These are phyloP conservation scores for Otocyon megalotis DNA, from an alignment of 2,113 vertebrate genomes.

Conservation along the genomic window DNA sequence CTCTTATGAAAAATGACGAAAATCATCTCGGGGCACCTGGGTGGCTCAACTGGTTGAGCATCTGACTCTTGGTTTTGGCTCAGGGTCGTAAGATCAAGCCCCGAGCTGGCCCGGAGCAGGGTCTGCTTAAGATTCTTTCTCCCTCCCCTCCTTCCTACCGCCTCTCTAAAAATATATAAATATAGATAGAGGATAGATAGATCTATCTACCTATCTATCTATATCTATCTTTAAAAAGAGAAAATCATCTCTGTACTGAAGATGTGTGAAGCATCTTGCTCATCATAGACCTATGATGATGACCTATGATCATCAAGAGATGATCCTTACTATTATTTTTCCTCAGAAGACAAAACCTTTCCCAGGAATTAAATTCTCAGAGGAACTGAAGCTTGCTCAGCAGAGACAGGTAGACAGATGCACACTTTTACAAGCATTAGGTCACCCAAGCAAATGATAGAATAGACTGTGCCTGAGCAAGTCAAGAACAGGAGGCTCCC, in stretches of 20 bases:
- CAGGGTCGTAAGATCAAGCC: neutral
- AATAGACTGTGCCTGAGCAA: neutral
- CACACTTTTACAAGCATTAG: neutral
- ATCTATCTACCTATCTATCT: no score
- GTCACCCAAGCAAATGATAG: conserved; percentile 22
- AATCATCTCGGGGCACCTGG: neutral
- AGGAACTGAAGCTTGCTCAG: neutral
- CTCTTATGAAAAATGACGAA: neutral
- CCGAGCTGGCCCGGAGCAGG: neutral
- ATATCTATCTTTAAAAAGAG: neutral
- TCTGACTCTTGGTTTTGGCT: neutral
- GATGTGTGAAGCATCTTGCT: neutral
- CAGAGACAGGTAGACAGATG: neutral
- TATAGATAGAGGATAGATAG: neutral
- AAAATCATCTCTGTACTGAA: neutral
- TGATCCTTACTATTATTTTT: neutral
- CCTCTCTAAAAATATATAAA: neutral
- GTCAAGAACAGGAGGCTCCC: conserved; percentile 13
- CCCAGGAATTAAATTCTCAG: neutral
- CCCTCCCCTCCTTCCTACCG: neutral
- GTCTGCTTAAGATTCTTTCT: neutral
- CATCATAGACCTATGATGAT: no score
- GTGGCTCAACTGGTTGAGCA: neutral
- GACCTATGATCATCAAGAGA: no score
- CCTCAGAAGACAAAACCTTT: neutral